These are phyloP conservation scores for Ciconia boyciana DNA, from an alignment of 2,113 vertebrate species.

Conservation along the genomic window DNA sequence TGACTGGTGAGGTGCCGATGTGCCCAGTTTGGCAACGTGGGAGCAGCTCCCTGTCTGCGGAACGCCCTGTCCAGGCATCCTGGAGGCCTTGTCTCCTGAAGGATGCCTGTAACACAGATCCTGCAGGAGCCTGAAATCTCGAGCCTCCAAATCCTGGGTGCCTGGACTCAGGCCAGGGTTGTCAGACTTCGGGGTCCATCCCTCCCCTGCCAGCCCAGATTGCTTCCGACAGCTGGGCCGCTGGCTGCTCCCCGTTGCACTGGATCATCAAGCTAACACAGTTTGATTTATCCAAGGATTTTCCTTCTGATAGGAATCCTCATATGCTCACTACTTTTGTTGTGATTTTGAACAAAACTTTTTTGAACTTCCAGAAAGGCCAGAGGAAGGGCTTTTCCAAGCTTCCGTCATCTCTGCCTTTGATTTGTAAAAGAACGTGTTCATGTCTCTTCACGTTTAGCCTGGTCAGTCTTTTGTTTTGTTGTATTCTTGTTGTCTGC, in stretches of 20 bases:
- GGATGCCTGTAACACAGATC: not conserved
- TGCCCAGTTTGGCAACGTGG: not conserved
- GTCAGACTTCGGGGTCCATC: not conserved
- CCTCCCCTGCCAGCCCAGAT: not conserved
- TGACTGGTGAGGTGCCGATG: not conserved
- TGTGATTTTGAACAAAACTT: not conserved
- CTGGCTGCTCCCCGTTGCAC: not conserved
- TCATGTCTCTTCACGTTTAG: not conserved
- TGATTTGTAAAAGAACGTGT: not conserved
- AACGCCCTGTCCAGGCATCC: not conserved
- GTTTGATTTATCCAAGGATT: not conserved
- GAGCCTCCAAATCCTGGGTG: not conserved
- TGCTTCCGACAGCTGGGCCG: not conserved
- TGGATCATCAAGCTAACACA: not conserved
- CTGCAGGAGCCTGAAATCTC: not conserved
- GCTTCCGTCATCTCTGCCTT: not conserved
- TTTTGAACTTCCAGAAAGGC: not conserved
- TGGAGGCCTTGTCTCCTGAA: not conserved
- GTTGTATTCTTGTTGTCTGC: not conserved
- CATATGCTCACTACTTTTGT: not conserved
- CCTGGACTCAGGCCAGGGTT: not conserved
- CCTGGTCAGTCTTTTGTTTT: conserved; percentile 8
- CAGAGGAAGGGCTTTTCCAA: not conserved
- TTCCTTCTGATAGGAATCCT: not conserved
- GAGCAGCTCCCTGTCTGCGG: not conserved